Conservation (phyloP, 35 echinoderm and acorn worm genomes). For the Apostichopus japonicus region DNA sequence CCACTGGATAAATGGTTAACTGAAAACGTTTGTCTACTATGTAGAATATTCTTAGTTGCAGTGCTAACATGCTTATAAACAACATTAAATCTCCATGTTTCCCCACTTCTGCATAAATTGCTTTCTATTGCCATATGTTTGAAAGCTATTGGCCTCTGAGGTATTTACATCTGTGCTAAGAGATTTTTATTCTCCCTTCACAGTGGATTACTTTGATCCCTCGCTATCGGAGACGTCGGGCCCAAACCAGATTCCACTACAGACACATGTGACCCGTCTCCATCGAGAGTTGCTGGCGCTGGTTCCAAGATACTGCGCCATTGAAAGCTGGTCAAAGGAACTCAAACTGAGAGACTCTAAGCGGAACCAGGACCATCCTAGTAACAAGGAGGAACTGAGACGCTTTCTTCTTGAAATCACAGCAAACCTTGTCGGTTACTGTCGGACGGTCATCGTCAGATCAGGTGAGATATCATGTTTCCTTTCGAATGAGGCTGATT, state of each 20-base stretch:
- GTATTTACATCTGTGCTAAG: neutral
- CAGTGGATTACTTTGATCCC: conserved; percentile 83
- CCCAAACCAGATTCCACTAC: conserved; percentile 70
- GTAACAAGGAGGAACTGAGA: conserved; percentile 36
- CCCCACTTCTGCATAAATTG: no score
- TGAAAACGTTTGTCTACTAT: no score
- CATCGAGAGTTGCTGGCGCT: conserved; percentile 94
- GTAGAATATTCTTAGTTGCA: no score
- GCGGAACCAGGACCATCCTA: conserved; percentile 25
- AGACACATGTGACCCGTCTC: conserved; percentile 89
- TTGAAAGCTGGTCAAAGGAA: conserved; percentile 81
- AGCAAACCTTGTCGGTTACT: conserved; percentile 86
- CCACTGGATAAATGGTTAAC: no score
- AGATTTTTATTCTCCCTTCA: neutral
- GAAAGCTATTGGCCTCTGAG: no score
- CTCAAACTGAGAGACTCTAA: conserved; percentile 54
- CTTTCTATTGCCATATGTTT: no score
- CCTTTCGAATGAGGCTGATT: no score
- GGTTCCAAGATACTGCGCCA: conserved; percentile 81
- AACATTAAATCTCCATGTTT: no score
- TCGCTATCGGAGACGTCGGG: conserved; percentile 41
- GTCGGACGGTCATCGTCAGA: conserved; percentile 69
- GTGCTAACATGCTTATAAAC: no score
- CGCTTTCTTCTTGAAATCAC: conserved; percentile 73
- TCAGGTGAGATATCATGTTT: conserved; percentile 60